Base-by-base conservation (phyloP, 1,140 invertebrate species). In the Drosophila tsacasi region DNA sequence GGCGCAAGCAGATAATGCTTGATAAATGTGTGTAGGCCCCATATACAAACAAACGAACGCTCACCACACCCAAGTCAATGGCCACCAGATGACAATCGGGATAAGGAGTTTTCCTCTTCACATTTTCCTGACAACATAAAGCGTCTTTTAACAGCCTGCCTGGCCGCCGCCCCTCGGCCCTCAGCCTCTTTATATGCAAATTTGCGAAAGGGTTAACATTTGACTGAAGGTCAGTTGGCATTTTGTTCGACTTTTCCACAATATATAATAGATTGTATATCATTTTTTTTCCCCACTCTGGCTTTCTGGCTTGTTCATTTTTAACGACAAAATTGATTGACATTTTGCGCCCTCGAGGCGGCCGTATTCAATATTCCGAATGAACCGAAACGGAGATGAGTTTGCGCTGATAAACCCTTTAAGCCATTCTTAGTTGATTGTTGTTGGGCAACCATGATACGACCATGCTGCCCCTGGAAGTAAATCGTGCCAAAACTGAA, bases 261-360 rank as follows among this genome's bases (percentile, higher is more conserved):
- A 83, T 83, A 71, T 66, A 66, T 66, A 66, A 66, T 87, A 71
- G 65, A 83, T 83, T 83, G 65, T 87, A 72, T 87, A 89, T 87
- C 77, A 83, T 80, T 86, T 80, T 83, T 65, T 62, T 13, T 50
- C 23, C 5, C 37, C 19, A 57, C 47, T 40, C 66, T 39, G 25
- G 5, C 7, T 57, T 40, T 39, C 15, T 12, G 57, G 23, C 42
- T 15, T 73, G 67, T 72, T 73, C 69, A 73, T 77, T 77, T 89
- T 87, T 89, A 87, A 87, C 84, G 84, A 89, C 84, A 79, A 83
- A 87, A 87, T 87, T 87, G 84, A 87, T 87, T 87, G 84, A 87
- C 84, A 87, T 79, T 87, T 89, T 89, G 73, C 84, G 69, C 81
- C 84, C 84, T 78, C 74, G 49, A 89, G 84, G 84, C 84, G 74